These are phyloP conservation scores for Pseudois nayaur DNA, from an alignment of 2,113 vertebrate species.

Conservation along the genomic window DNA sequence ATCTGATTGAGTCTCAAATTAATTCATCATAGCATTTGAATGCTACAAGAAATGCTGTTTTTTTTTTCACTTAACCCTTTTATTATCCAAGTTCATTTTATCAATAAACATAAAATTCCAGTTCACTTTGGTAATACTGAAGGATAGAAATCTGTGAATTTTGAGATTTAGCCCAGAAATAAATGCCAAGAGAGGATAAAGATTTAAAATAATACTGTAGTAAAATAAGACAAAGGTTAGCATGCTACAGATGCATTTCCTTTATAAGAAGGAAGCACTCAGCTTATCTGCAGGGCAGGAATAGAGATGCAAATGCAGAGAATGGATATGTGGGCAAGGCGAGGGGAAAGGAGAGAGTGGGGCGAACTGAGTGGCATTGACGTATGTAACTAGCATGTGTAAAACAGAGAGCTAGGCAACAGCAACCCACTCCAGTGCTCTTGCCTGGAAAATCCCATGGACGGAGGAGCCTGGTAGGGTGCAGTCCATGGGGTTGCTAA, in stretches of 20 bases:
- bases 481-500: no score
- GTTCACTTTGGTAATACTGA: not conserved
- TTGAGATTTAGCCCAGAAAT: not conserved
- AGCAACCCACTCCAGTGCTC: not conserved
- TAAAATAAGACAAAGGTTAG: conserved; percentile 1
- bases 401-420: not conserved
- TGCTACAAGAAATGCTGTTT: not conserved
- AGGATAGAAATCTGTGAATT: not conserved
- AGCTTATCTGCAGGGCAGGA: not conserved
- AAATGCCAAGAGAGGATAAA: not conserved
- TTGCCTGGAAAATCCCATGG: no score
- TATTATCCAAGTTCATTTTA: not conserved
- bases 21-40: not conserved
- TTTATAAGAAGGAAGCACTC: not conserved
- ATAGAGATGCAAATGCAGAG: not conserved
- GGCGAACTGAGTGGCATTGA: not conserved
- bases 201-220: not conserved
- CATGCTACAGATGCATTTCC: not conserved
- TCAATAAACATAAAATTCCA: not conserved
- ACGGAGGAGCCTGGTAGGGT: no score
- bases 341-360: not conserved
- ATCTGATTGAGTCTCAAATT: not conserved
- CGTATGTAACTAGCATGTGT: not conserved
- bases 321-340: not conserved
- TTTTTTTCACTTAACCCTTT: not conserved